phyloP scores from a whole-genome alignment of 37 sponge, comb jelly and placozoan species.

The Axinella damicornis region DNA sequence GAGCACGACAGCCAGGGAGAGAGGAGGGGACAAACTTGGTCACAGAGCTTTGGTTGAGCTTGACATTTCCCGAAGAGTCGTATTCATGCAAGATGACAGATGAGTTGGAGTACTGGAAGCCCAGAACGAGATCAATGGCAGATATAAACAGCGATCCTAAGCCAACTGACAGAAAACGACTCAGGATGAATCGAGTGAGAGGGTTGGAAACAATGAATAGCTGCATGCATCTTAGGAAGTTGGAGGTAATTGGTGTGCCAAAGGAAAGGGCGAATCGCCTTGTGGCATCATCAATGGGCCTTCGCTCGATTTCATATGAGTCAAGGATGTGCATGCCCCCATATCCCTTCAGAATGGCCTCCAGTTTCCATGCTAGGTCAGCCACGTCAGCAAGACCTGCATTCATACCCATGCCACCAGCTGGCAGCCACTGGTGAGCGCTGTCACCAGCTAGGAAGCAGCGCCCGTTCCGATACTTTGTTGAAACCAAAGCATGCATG shows the following conservation, averaged over 20 bases:
- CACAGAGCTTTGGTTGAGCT: neutral
- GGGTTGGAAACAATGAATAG: too few species aligned
- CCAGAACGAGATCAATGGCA: conserved; percentile 52
- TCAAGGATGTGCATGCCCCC: conserved; percentile 72
- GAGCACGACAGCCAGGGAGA: conserved; percentile 82
- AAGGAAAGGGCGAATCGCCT: conserved; percentile 24
- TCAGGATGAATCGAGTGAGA: too few species aligned
- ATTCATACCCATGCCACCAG: conserved; percentile 85
- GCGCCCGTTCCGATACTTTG: conserved; percentile 70
- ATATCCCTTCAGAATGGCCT: conserved; percentile 71
- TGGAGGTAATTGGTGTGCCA: neutral
- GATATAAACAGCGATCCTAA: neutral
- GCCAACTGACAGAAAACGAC: too few species aligned
- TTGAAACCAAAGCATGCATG: conserved; percentile 64
- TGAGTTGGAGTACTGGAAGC: conserved; percentile 74
- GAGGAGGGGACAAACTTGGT: conserved; percentile 44
- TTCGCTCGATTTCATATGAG: conserved; percentile 65
- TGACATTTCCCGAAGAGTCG: conserved; percentile 1
- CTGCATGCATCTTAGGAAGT: too few species aligned
- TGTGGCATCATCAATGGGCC: conserved; percentile 52
- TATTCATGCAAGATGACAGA: conserved; percentile 64
- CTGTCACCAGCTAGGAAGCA: conserved; percentile 82
- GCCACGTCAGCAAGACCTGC: conserved; percentile 75
- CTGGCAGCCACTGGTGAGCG: conserved; percentile 88
- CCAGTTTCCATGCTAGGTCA: conserved; percentile 85